Evolutionary conservation across 2,888 invertebrate species (phyloP).

Genomic region (Cataglyphis livida): DNA sequence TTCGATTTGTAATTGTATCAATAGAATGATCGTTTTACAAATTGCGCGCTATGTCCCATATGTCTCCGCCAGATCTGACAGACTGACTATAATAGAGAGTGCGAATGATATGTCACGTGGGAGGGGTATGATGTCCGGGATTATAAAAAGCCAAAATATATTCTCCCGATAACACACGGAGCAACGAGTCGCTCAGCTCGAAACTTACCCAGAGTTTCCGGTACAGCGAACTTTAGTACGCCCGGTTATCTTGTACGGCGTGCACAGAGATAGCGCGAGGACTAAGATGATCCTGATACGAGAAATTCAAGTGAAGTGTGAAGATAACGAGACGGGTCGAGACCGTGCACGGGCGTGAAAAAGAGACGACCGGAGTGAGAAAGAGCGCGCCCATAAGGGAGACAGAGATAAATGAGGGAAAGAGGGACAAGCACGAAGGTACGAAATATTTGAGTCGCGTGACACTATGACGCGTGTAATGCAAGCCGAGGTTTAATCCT

Average conservation of each 20-base stretch:
- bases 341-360: constrained; percentile 37
- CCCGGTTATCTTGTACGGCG: constrained; percentile 47
- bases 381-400: constrained; percentile 19
- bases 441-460: constrained; percentile 55
- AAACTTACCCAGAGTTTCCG: constrained; percentile 57
- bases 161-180: constrained; percentile 35
- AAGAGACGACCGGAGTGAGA: constrained; percentile 41
- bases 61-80: background rate
- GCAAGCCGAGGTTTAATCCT: constrained; percentile 46
- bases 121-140: background rate
- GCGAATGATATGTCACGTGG: background rate
- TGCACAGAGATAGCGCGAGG: constrained; percentile 47
- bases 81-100: too few relatives aligned
- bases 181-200: constrained; percentile 33
- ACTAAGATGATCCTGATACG: constrained; percentile 59
- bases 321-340: constrained; percentile 56
- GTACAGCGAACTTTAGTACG: constrained; percentile 54
- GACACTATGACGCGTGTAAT: constrained; percentile 48
- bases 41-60: background rate
- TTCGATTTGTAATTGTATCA: background rate
- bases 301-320: constrained; percentile 58
- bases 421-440: constrained; percentile 13
- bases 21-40: background rate
- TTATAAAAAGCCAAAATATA: constrained; percentile 40
- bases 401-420: constrained; percentile 49